These are phyloP conservation scores for Nerophis ophidion DNA, from an alignment of 2,113 vertebrate species.

Conservation along the genomic window DNA sequence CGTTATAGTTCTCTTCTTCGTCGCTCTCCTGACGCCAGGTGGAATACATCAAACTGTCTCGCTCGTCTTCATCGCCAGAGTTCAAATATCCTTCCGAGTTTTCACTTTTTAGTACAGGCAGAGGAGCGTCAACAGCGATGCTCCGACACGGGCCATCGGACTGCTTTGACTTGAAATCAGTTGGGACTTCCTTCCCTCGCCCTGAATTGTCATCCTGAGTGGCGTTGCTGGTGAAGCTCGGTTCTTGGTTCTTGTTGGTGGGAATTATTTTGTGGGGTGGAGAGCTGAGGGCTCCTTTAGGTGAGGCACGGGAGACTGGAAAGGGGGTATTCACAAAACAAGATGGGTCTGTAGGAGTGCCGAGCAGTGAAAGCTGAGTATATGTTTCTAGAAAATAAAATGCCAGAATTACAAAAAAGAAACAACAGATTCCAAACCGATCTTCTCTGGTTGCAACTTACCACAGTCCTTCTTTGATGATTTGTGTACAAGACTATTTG, in stretches of 20 bases:
- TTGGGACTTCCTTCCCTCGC: neutral
- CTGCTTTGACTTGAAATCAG: neutral
- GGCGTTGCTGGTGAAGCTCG: neutral
- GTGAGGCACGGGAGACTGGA: neutral
- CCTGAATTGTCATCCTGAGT: neutral
- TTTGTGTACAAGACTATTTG: neutral
- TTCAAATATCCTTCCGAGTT: slow-evolving; percentile 3
- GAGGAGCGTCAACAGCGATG: slow-evolving; percentile 9
- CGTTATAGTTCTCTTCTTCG: slow-evolving; percentile 15
- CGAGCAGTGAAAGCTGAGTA: neutral
- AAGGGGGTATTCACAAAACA: neutral
- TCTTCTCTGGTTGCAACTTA: neutral
- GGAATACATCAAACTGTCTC: slow-evolving; percentile 28
- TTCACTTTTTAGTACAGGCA: neutral
- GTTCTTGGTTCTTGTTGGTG: neutral
- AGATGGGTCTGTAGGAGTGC: neutral
- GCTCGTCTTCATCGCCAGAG: neutral
- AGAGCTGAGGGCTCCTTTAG: neutral
- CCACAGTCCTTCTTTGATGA: slow-evolving; percentile 14
- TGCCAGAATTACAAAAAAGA: too few species aligned
- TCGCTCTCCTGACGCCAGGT: slow-evolving; percentile 34
- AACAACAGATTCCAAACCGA: neutral
- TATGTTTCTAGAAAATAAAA: slow-evolving; percentile 20
- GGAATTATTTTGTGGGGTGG: neutral
- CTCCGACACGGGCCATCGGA: neutral